Evolutionary conservation across 2,888 invertebrate genomes (phyloP), one percentile per base, ranked within the genome.

Genomic region (Macrostomum cliftonense): DNA sequence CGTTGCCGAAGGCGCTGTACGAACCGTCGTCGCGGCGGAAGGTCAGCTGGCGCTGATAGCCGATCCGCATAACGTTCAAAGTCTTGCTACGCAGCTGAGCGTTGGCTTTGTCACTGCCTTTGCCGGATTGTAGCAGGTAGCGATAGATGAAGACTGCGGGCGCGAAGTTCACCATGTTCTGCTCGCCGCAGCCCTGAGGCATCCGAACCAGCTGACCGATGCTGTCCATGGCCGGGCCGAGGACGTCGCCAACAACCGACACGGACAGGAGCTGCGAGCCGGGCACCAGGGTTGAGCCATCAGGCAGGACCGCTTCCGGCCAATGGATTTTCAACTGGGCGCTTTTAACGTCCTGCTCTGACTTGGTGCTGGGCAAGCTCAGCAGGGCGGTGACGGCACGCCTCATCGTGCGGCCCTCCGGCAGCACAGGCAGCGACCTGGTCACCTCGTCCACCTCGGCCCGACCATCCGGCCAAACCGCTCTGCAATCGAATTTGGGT

Each of bases 1-100:
- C 21, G 11, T n/a, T 16, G 14, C 46, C 46, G 19, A 46, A 46
- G 4, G 46, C 46, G 13, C 40, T 42, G 19, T 37, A 46, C 2
- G 46, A 46, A 4, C 46, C 46, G 43, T 46, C 46, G 13, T 16
- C 20, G 38, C 42, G 46, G 5, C 46, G 46, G 19, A 45, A 46
- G 20, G 14, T 37, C 16, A 46, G 38, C 20, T 46, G 7, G 5
- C 46, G 2, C n/a, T 46, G 17, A n/a, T 46, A 46, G 14, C 46
- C 46, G 38, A 19, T 13, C 5, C 42, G 21, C n/a, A 46, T 45
- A 13, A 9, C 39, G 16, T 36, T n/a, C 19, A 21, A 19, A 5
- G 46, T 43, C 42, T 46, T 46, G 4, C 45, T 19, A 7, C 17
- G 17, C 39, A 46, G 21, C 2, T 38, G 21, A 13, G 45, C 17